Evolutionary conservation across 2,888 invertebrate species (phyloP), one percentile per base, ranked within the genome.

Genomic region (Ethmia dodecea): DNA sequence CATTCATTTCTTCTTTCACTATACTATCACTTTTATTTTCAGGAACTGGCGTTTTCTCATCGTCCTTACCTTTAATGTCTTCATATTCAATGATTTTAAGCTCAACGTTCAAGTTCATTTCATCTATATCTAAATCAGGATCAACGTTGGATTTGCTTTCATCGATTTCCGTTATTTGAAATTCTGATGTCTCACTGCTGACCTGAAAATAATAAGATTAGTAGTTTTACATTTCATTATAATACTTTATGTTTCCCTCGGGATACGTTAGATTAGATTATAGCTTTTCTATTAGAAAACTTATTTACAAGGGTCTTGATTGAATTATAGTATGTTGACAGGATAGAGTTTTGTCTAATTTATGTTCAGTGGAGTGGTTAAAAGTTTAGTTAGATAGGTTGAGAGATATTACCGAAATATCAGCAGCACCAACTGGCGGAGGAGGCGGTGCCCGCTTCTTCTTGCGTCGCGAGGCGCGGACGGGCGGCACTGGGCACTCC

Each of bases 391-490:
- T n/a, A 10, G 10, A 25, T 25, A 5, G 16, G 5, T 42, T 46
- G n/a, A n/a, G n/a, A n/a, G n/a, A n/a, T n/a, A n/a, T 56, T 64
- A 75, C 76, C 52, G 70, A 64, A 31, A 60, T 53, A 45, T 77
- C 68, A 32, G 66, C 52, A 16, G 49, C 49, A 3, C 43, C 44
- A 14, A 51, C 45, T 1, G 60, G 60, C 1, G 79, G 91, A 3
- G 90, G 89, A 31, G 83, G 86, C 0, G 92, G 90, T 0, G 91
- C 91, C 41, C 88, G 86, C 44, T 89, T 87, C 67, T 92, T 92
- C 73, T 91, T 92, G 16, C 90, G 84, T 9, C 88, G 71, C 20
- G 86, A 86, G 20, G 87, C 80, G 31, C 88, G 86, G 28, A 87
- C 75, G 0, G 88, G 87, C 14, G 88, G 87, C 33, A 79, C 63